A percentile compares a stretch with the other conserved stretches of the same genome.
Evolutionary conservation across 2,888 invertebrate species (phyloP).

Genomic region (Nephrotoma guestfalica): DNA sequence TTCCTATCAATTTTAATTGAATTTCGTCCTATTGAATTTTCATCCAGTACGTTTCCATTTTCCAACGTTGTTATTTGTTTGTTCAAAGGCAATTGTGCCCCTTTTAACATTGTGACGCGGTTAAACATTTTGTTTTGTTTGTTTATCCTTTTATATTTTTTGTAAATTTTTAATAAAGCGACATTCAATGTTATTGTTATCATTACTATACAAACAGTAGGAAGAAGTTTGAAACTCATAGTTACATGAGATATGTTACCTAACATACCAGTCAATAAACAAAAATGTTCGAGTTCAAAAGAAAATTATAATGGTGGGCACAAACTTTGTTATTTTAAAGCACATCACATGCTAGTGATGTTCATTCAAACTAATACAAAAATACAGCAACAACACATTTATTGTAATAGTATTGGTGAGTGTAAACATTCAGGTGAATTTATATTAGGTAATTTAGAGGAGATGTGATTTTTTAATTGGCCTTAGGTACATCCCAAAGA

Average conservation of each 20-base stretch:
- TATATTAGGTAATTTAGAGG: no score
- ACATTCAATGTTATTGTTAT: not conserved
- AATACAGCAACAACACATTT: no score
- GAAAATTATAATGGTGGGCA: not conserved
- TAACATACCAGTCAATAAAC: not conserved
- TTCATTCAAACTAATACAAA: no score
- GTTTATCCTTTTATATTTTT: not conserved
- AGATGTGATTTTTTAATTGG: no score
- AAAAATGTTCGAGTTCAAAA: no score
- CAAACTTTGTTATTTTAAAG: not conserved
- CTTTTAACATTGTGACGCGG: not conserved
- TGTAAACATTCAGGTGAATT: no score
- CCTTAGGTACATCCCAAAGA: no score
- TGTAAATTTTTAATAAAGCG: not conserved
- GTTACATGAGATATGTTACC: not conserved
- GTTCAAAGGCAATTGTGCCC: not conserved
- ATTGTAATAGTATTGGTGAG: no score
- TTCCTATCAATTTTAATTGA: not conserved
- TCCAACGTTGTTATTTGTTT: not conserved
- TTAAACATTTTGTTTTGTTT: not conserved
- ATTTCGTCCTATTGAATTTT: not conserved
- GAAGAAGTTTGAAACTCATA: not conserved
- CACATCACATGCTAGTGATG: not conserved
- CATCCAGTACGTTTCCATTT: not conserved
- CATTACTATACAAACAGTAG: no score